Evolutionary conservation across 2,113 vertebrate species (phyloP), one percentile per base, ranked within the genome.

Genomic region (Diadophis punctatus): DNA sequence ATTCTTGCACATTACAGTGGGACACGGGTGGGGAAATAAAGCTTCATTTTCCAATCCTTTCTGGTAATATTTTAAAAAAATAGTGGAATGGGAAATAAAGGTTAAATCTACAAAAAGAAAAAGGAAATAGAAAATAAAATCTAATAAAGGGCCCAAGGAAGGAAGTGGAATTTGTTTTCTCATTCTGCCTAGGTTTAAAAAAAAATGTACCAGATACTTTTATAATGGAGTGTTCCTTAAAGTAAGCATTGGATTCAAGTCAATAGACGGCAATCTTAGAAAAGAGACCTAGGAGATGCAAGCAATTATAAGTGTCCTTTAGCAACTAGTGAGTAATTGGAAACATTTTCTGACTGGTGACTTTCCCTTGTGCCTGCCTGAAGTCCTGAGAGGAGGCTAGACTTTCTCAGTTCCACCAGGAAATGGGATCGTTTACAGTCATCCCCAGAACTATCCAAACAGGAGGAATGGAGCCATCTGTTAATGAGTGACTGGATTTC

Each of bases 311-410:
- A 92, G 11, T n/a, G 87, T 0, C 0, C 55, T 90, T 87, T 60
- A 1, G 0, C 23, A 86, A 86, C 86, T 52, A 46, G 39, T 7
- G 58, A 95, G 88, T 90, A 93, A 96, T 0, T 0, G 0, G 0
- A 92, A 94, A 52, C 56, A 86, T 91, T 93, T 49, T 39, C 90
- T 94, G 90, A 80, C 80, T 49, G 1, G 1, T 30, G 55, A 90
- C 51, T 90, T 92, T 0, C 80, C 86, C 0, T 0, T 68, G 23
- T 84, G 30, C 51, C 92, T 0, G 0, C 16, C 34, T 22, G 74
- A 20, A 52, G 49, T 87, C 51, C 7, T 2, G 23, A 91, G 16
- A 80, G 8, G 0, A 63, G 91, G 63, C 85, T 88, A 27, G 25
- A 18, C 22, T 90, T 20, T 39, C 52, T n/a, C 86, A 87, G 63